Conservation (phyloP, 2,113 vertebrate genomes). For the Atlantisia rogersi region DNA sequence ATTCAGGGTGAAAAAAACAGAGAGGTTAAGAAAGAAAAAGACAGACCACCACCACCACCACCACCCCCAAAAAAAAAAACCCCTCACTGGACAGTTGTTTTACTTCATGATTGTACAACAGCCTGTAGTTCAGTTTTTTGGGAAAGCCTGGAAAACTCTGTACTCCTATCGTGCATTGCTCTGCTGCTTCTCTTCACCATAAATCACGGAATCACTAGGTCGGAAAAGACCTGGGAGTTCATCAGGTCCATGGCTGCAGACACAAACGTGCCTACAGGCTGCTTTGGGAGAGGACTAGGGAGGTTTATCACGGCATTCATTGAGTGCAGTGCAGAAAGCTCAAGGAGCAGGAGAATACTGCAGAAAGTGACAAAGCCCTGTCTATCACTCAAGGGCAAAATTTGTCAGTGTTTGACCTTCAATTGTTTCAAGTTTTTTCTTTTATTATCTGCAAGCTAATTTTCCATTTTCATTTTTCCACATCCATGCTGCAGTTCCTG, state of each 20-base stretch:
- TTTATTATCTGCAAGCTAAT: not conserved
- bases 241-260: rapidly evolving
- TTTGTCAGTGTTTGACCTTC: not conserved
- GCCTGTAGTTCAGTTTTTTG: not conserved
- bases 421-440: not conserved
- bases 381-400: not conserved
- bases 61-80: too few relatives aligned
- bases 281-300: too few relatives aligned
- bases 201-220: too few relatives aligned
- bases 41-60: not conserved
- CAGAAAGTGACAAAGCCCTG: not conserved
- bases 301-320: rapidly evolving
- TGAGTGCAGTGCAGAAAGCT: rapidly evolving
- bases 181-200: not conserved
- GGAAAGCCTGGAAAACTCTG: not conserved
- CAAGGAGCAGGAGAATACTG: not conserved
- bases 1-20: not conserved
- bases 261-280: rapidly evolving
- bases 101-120: not conserved
- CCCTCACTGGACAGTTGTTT: not conserved
- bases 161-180: too few relatives aligned
- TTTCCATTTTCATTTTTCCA: not conserved
- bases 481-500: not conserved
- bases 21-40: not conserved
- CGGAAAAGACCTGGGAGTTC: too few relatives aligned